Evolutionary conservation across 2,797 vertebrate genomes (phyloP).

Genomic region (Balearica regulorum): DNA sequence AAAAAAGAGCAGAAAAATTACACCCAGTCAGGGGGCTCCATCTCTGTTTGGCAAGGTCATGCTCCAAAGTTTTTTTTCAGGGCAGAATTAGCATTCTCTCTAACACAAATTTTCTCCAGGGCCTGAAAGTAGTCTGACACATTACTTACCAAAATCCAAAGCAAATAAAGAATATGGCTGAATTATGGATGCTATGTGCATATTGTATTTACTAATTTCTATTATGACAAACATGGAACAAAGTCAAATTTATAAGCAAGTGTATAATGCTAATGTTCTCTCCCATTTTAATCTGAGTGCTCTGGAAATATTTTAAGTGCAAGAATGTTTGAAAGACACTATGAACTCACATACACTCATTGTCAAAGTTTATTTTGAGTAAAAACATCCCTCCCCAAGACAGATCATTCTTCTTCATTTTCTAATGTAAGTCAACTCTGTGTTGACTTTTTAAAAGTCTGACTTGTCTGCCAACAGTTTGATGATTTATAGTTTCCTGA

Average conservation of each 20-base stretch:
- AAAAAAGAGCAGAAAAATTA: background rate
- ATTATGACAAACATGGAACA: background rate
- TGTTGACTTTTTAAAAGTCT: background rate
- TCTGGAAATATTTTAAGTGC: conserved; percentile 48
- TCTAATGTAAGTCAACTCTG: background rate
- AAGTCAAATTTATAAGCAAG: background rate
- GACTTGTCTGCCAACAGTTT: background rate
- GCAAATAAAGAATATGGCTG: background rate
- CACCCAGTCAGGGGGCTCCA: background rate
- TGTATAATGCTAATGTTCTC: background rate
- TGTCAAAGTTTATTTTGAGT: conserved; percentile 53
- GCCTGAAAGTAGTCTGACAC: background rate
- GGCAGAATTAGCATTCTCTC: background rate
- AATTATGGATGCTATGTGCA: background rate
- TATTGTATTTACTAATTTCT: background rate
- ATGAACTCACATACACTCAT: conserved; percentile 9
- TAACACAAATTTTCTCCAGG: background rate
- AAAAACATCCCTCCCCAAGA: conserved; percentile 33
- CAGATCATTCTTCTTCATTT: conserved; percentile 24
- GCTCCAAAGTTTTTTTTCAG: background rate
- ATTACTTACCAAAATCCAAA: background rate
- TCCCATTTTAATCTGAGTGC: conserved; percentile 1
- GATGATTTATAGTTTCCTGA: conserved; percentile 1
- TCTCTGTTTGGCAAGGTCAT: background rate
- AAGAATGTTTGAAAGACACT: conserved; percentile 36